Base-by-base conservation (phyloP, 23 tunicate genomes). In the Corella eumyota region DNA sequence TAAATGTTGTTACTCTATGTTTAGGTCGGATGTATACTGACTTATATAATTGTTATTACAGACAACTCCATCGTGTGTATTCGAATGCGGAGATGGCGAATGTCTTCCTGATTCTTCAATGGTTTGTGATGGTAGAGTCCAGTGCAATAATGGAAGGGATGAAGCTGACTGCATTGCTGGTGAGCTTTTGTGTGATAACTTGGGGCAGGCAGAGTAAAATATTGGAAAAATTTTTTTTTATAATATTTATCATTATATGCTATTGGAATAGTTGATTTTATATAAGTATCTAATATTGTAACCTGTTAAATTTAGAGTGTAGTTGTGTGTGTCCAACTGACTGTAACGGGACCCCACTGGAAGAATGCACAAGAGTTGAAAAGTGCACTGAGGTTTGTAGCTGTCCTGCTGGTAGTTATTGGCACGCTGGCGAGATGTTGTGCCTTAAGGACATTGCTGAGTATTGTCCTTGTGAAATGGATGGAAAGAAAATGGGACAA, bases 111-210 rank as follows among this genome's bases (percentile, higher is more conserved):
- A 62, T 1, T 58, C 24, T 19, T 56, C 33, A 19, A 61, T 82
- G 81, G 61, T 37, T 25, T 82, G 92, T 34, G 92, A 82, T 45
- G 92, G 92, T 40, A 55, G 60, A 55, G 81, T 82, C 1, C 81
- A 82, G 23, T 82, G 92, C 45, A 52, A 67, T 27, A 82, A 68
- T 40, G 92, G 92, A 24, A 66, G 73, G n/a, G 92, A 82, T 61
- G 92, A 82, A 62, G 60, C 68, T 13, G 76, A 61, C 1, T 82
- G 92, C 38, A 32, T 25, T 25, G 25, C 34, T 23, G 72, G 87
- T 79, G 33, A 50, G 68, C 24, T 19, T 15, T 34, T 25, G 5
- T 6, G 53, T 47, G 49, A 29, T n/a, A 19, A 4, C 54, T 48
- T 40, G 13, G 11, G 48, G n/a, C n/a, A n/a, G n/a, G n/a, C n/a